Conservation (phyloP, 2,113 vertebrate species). For the Ailuropoda melanoleuca region DNA sequence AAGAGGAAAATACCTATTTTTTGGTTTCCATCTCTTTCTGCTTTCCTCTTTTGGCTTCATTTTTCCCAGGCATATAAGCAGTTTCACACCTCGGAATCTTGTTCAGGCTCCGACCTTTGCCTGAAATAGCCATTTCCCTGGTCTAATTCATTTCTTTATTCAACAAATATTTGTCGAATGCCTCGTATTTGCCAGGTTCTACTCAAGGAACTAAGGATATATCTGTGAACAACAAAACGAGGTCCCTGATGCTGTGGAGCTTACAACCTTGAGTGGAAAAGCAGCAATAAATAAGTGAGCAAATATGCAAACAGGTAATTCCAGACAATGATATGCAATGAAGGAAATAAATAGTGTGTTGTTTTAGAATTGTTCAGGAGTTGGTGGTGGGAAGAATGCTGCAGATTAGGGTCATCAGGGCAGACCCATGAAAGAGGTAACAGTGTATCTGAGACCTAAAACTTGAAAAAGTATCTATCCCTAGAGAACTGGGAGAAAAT, state of each 20-base stretch:
- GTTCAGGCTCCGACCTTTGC: not conserved
- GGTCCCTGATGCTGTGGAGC: not conserved
- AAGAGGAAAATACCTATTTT: not conserved
- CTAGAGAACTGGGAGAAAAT: not conserved
- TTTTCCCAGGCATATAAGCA: not conserved
- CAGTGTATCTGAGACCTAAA: not conserved
- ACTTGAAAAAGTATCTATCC: not conserved
- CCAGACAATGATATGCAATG: not conserved
- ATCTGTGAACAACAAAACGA: not conserved
- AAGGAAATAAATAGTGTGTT: not conserved
- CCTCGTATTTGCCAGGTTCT: not conserved
- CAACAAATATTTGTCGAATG: not conserved
- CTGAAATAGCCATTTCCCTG: not conserved
- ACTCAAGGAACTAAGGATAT: not conserved
- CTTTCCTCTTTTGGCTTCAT: not conserved
- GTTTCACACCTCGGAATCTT: not conserved
- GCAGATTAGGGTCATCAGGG: not conserved
- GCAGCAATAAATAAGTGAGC: not conserved
- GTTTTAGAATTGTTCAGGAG: not conserved
- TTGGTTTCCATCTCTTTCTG: not conserved
- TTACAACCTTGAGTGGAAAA: not conserved
- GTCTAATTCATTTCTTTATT: not conserved
- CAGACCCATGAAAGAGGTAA: not conserved
- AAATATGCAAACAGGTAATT: not conserved
- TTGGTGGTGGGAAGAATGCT: not conserved